These are phyloP conservation scores for Eulemur rufifrons DNA, from an alignment of 2,113 vertebrate genomes.

Conservation along the genomic window DNA sequence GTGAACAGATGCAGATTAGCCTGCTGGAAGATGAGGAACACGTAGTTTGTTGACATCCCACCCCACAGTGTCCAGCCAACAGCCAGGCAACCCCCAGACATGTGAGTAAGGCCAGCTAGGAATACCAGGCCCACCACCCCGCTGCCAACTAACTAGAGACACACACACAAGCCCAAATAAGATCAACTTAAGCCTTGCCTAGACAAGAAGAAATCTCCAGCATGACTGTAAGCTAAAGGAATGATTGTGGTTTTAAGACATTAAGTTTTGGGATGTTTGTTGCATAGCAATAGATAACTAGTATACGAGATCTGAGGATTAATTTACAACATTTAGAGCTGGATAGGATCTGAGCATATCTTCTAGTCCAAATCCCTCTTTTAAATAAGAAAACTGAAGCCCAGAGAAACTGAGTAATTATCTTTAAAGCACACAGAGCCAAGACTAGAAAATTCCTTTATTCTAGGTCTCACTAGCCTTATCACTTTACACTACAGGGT, in stretches of 20 bases:
- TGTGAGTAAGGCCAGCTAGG: accelerated
- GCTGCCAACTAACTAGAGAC: background rate
- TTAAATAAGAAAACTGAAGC: background rate
- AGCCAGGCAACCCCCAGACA: background rate
- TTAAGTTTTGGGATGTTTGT: background rate
- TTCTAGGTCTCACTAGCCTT: background rate
- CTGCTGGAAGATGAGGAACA: background rate
- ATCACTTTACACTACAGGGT: background rate
- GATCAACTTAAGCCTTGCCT: background rate
- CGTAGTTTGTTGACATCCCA: accelerated
- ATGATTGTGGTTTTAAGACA: background rate
- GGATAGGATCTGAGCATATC: background rate
- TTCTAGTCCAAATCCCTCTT: background rate
- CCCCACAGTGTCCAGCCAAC: background rate
- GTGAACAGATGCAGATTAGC: background rate
- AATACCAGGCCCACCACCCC: background rate
- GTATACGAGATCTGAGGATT: background rate
- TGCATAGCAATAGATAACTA: background rate
- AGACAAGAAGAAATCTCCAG: background rate
- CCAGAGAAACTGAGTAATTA: background rate
- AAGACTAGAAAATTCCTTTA: background rate
- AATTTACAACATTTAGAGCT: background rate
- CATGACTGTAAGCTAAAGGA: background rate
- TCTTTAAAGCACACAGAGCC: background rate
- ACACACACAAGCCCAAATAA: accelerated